phyloP scores from a whole-genome alignment of 2,888 invertebrate species.

The Bugula neritina region DNA sequence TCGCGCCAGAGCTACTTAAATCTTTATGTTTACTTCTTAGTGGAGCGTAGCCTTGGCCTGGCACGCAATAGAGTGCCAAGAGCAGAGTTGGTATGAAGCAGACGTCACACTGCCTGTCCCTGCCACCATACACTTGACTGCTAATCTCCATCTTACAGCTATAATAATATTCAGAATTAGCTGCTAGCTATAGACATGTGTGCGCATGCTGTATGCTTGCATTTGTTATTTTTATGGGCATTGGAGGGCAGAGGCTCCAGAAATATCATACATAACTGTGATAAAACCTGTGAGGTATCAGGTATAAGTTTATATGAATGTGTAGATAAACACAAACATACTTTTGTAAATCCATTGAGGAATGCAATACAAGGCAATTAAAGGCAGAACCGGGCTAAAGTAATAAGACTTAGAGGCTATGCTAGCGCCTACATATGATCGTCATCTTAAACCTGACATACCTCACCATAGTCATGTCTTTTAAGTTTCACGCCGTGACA shows the following conservation, averaged over 20 bases:
- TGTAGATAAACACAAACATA: slow-evolving; percentile 2
- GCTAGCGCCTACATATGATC: neutral
- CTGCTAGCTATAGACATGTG: neutral
- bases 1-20: too few species aligned
- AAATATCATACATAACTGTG: neutral
- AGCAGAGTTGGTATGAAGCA: too few species aligned
- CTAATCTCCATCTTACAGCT: neutral
- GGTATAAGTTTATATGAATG: neutral
- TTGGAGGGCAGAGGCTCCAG: neutral
- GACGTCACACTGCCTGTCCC: too few species aligned
- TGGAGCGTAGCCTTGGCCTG: too few species aligned
- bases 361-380: slow-evolving; percentile 16
- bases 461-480: neutral
- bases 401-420: neutral
- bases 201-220: neutral
- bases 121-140: too few species aligned
- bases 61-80: too few species aligned
- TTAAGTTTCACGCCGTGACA: slow-evolving; percentile 6
- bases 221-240: neutral
- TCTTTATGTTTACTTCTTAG: too few species aligned
- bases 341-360: slow-evolving; percentile 19
- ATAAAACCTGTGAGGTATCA: neutral
- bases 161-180: neutral
- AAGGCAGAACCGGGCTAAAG: neutral
- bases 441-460: neutral